Base-by-base conservation (phyloP, 2,797 vertebrate genomes). In the Etheostoma perlongum region DNA sequence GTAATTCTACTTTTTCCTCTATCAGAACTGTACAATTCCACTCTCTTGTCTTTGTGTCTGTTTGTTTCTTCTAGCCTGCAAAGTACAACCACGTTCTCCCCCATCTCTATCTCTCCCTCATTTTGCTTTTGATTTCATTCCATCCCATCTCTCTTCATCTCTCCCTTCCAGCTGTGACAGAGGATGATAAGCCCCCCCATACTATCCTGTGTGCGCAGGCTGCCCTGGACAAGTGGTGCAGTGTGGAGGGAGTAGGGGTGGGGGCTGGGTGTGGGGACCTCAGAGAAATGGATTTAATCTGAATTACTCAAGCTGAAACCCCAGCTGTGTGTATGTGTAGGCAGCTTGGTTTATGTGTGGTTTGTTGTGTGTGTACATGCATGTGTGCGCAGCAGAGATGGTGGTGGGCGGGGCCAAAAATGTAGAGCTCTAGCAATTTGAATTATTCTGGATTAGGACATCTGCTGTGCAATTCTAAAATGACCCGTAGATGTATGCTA, bases 381-480 rank as follows among this genome's bases (percentile, higher is more conserved):
- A 36, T 74, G 72, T 68, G 86, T 71, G 76, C 5, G 54, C 46
- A 23, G n/a, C 58, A 65, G 78, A 84, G 82, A 81, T 81, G 86
- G 84, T 85, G 83, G 88, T 78, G 83, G 87, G 89, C 69, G 89
- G 89, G 88, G 84, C 76, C 76, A 91, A 85, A 92, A 93, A 92
- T 94, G 85, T 90, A 87, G 86, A 88, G 91, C 92, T 93, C 18
- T 79, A 91, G 94, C 92, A 88, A 93, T 93, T 91, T 94, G 92
- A 94, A 95, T 95, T 93, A 94, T 92, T 92, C 85, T 95, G 94
- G 94, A 96, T 95, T 95, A 95, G 94, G 91, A 94, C 93, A 95
- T 95, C 95, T 95, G 92, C 91, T 93, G 86, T 92, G 89, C 90
- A 91, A 92, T 95, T 93, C 90, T 85, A 89, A 93, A 94, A 93